Conservation (phyloP, 2,888 invertebrate genomes). For the Myopa testacea region DNA sequence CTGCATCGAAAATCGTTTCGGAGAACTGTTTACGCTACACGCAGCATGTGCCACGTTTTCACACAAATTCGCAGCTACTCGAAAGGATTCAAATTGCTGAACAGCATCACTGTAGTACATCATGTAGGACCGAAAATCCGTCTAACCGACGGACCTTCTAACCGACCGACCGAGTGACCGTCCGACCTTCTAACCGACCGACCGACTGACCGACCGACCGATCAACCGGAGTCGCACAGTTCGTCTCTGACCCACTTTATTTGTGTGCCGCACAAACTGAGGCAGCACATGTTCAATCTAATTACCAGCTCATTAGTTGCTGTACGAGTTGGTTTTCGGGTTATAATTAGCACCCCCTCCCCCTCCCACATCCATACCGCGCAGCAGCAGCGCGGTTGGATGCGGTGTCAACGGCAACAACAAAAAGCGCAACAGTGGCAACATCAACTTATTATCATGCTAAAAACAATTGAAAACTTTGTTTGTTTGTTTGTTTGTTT, state of each 20-base stretch:
- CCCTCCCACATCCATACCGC: neutral
- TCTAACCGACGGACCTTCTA: too few species aligned
- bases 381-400: slow-evolving; percentile 2
- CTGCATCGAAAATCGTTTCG: too few species aligned
- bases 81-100: too few species aligned
- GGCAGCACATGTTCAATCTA: slow-evolving; percentile 31
- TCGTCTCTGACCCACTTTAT: neutral
- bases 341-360: slow-evolving; percentile 9
- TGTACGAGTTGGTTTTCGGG: neutral
- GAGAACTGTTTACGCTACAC: too few species aligned
- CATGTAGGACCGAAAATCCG: too few species aligned
- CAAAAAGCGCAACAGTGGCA: neutral
- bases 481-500: neutral
- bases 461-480: slow-evolving; percentile 21
- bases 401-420: slow-evolving; percentile 11
- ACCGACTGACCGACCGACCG: neutral
- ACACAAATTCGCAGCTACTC: too few species aligned
- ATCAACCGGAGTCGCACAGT: neutral
- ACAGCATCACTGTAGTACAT: too few species aligned
- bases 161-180: neutral
- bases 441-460: neutral
- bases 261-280: neutral
- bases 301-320: slow-evolving; percentile 34
- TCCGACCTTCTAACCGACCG: too few species aligned
- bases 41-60: too few species aligned